Conservation (phyloP, 2,797 vertebrate genomes). For the Oreochromis mossambicus region DNA sequence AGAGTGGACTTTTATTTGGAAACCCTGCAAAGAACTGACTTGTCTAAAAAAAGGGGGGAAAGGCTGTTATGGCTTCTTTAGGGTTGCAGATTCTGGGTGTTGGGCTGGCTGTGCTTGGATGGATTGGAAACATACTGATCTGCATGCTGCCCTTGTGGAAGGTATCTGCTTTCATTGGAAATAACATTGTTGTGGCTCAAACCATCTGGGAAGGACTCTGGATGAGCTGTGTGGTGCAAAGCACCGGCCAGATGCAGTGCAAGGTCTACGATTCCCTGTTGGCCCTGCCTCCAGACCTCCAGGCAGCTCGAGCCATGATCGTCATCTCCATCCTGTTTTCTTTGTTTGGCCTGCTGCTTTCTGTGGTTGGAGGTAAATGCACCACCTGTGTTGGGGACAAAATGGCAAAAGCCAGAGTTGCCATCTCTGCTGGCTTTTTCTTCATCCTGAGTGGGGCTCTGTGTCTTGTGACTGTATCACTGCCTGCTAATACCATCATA, state of each 20-base stretch:
- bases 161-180: conserved; percentile 75
- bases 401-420: conserved; percentile 68
- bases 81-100: conserved; percentile 74
- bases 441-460: conserved; percentile 74
- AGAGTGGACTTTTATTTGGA: not conserved
- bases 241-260: conserved; percentile 77
- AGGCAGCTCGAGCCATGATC: conserved; percentile 72
- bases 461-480: conserved; percentile 73
- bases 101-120: conserved; percentile 64
- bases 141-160: conserved; percentile 76
- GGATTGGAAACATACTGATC: conserved; percentile 72
- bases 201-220: conserved; percentile 76
- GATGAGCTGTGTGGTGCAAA: conserved; percentile 77
- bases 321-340: conserved; percentile 72
- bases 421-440: conserved; percentile 71
- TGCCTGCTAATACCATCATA: conserved; percentile 75
- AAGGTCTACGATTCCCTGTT: conserved; percentile 75
- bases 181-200: conserved; percentile 77
- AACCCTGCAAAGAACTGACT: not conserved
- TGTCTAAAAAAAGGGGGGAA: rapidly evolving
- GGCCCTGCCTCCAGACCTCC: conserved; percentile 69
- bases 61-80: conserved; percentile 62
- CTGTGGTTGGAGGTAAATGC: conserved; percentile 78
- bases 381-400: conserved; percentile 78
- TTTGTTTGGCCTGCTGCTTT: conserved; percentile 74